These are phyloP conservation scores for Lasiommata megera DNA, from an alignment of 2,888 invertebrate genomes.

Conservation along the genomic window DNA sequence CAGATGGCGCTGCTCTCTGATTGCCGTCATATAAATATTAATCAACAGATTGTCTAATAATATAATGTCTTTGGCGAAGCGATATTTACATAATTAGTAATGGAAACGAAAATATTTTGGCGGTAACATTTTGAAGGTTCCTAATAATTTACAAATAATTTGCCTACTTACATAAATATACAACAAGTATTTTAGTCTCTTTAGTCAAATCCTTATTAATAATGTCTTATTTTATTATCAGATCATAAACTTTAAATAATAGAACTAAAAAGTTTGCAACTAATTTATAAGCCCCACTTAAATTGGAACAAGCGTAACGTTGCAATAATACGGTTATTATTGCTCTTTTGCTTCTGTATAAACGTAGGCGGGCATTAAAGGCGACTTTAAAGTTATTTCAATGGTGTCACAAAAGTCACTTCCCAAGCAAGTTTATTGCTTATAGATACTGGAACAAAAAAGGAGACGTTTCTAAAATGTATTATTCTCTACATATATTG, in stretches of 20 bases:
- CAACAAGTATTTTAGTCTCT: conserved; percentile 34
- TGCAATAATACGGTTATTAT: too few relatives aligned
- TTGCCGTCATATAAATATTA: conserved; percentile 35
- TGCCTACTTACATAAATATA: conserved; percentile 24
- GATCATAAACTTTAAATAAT: not conserved
- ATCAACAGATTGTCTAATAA: conserved; percentile 46
- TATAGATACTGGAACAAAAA: too few relatives aligned
- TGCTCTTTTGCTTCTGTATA: too few relatives aligned
- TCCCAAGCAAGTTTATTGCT: not conserved
- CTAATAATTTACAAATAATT: conserved; percentile 33
- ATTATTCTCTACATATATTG: too few relatives aligned
- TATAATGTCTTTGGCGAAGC: conserved; percentile 68
- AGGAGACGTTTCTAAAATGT: too few relatives aligned
- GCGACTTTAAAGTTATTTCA: not conserved
- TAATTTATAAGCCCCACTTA: not conserved
- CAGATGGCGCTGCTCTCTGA: too few relatives aligned
- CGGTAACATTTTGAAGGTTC: conserved; percentile 38
- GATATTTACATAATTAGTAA: conserved; percentile 56
- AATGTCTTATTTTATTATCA: conserved; percentile 4
- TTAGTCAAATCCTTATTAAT: conserved; percentile 40
- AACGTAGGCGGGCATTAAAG: not conserved
- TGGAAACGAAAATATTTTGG: conserved; percentile 29
- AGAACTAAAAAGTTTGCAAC: not conserved
- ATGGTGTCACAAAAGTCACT: not conserved
- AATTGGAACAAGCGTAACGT: too few relatives aligned